Base-by-base conservation (phyloP, 2,888 invertebrate genomes). In the Latheticus oryzae region DNA sequence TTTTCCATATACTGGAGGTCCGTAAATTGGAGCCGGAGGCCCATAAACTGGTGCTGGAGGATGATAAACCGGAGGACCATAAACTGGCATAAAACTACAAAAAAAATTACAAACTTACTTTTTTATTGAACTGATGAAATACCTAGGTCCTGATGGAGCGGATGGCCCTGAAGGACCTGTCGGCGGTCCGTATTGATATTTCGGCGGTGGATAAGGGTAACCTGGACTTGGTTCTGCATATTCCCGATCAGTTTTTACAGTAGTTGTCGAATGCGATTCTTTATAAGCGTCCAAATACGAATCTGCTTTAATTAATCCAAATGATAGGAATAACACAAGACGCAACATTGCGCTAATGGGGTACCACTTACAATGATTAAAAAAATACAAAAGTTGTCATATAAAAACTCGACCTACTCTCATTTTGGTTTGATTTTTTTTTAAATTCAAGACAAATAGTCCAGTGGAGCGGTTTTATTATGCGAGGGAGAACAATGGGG, bases 251-350 rank as follows among this genome's bases (percentile, higher is more conserved):
- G 74, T 69, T 80, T 82, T 60, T 79, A 74, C 40, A 78, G 81
- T 64, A 77, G 82, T 76, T 75, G 81, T 70, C n/a, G n/a, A n/a
- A 74, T 80, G 72, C 69, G 86, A 85, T 65, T 85, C 83, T 3
- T 83, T 82, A 65, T 87, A 83, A 1, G 88, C 88, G 28, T 87
- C 85, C 63, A 88, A 74, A 67, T 88, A 88, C 1, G 86, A 85
- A 73, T 88, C 87, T 2, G n/a, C n/a, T n/a, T n/a, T n/a, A n/a
- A n/a, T n/a, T n/a, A n/a, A n/a, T n/a, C n/a, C n/a, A n/a, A n/a
- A n/a, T n/a, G n/a, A n/a, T n/a, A n/a, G n/a, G n/a, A n/a, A n/a
- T n/a, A n/a, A n/a, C n/a, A n/a, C n/a, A n/a, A n/a, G n/a, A n/a
- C n/a, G n/a, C n/a, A n/a, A n/a, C n/a, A n/a, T n/a, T n/a, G n/a